phyloP scores from a whole-genome alignment of 2,113 vertebrate genomes.

The Xenopus borealis region DNA sequence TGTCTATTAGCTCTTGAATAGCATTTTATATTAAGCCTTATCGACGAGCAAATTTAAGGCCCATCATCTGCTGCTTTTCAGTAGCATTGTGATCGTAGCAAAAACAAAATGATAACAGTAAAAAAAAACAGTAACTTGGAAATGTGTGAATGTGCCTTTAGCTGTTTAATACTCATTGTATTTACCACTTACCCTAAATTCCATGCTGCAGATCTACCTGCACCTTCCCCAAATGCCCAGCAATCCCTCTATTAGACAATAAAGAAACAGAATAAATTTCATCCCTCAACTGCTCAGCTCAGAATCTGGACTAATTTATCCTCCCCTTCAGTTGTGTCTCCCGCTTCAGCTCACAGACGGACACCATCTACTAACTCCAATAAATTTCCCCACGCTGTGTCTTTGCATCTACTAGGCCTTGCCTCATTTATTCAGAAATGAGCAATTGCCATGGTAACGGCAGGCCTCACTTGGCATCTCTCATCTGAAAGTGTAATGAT shows the following conservation, averaged over 20 bases:
- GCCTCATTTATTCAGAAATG: conserved; percentile 47
- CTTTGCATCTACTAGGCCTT: conserved; percentile 44
- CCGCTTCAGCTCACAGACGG: conserved; percentile 38
- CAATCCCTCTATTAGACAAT: conserved; percentile 5
- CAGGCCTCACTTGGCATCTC: conserved; percentile 45
- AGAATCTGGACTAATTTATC: conserved; percentile 27
- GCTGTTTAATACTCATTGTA: too few relatives aligned
- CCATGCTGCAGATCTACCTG: conserved; percentile 12
- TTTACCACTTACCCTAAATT: conserved; percentile 10
- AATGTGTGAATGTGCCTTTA: too few relatives aligned
- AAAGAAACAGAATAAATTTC: conserved; percentile 24
- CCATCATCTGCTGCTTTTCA: too few relatives aligned
- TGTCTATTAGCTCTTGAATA: too few relatives aligned
- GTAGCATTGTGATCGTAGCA: too few relatives aligned
- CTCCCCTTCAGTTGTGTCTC: conserved; percentile 8
- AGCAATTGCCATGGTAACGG: conserved; percentile 46
- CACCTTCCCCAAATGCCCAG: conserved; percentile 18
- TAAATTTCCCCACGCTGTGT: conserved; percentile 43
- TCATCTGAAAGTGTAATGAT: conserved; percentile 47
- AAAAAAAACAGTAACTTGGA: too few relatives aligned
- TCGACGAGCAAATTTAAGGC: too few relatives aligned
- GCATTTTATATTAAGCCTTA: too few relatives aligned
- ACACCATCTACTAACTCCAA: conserved; percentile 42
- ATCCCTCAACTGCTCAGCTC: conserved; percentile 18
- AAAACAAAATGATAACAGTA: too few relatives aligned